Evolutionary conservation across 2,113 vertebrate species (phyloP), one percentile per base, ranked within the genome.

Genomic region (Myotis brandtii): DNA sequence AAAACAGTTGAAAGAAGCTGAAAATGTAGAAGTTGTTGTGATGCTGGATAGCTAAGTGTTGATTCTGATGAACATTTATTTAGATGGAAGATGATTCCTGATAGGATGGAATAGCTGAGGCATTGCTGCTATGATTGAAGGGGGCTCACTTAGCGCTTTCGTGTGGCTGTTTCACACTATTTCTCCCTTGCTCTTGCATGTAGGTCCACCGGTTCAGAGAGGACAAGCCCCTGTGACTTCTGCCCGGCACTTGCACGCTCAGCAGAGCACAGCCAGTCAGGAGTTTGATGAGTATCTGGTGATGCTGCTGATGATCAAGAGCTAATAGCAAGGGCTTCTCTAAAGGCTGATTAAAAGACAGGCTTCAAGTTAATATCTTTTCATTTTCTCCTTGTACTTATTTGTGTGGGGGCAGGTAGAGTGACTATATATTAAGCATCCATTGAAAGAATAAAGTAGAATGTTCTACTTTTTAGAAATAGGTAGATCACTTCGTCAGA

Each of bases 401-500:
- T 81, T 46, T 62, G 73, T 95, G 34, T 20, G 54, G 4, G 16
- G 4, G 5, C 1, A 3, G n/a, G 3, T 27, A 50, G 46, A 77
- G 54, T 81, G 43, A 48, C 34, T 50, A 67, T 20, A 85, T 95
- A 73, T 13, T 94, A 83, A 86, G 25, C 62, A 85, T 23, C 69
- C 56, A 52, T 20, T 80, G 85, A 50, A 93, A 66, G 34, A 93
- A 89, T 76, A 64, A 87, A 50, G 34, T 43, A 86, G 43, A 90
- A 73, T 40, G 2, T 87, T 92, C 66, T 84, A 32, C 32, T 30
- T 81, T 52, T 73, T 89, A 80, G 12, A 87, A 80, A 23, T 91
- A 90, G 67, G 64, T 81, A 77, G 54, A 72, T 32, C 81, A 48
- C 8, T 85, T 95, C 73, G n/a, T 72, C 21, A 88, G 81, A 86